Conservation (phyloP, 2,888 invertebrate species). For the Panopea generosa region DNA sequence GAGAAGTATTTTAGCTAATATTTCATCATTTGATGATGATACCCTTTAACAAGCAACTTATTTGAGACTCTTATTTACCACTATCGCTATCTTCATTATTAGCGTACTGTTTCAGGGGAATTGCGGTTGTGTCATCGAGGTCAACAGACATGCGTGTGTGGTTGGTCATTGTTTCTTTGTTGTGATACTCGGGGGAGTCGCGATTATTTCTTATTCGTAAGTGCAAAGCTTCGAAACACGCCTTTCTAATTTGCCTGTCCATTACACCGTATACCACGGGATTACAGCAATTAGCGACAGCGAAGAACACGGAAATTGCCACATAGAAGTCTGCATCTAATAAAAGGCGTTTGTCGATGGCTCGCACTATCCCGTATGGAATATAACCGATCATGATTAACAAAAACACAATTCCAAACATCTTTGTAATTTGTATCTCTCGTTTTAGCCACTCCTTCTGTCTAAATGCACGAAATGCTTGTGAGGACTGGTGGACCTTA, state of each 20-base stretch:
- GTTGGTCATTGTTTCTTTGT: constrained; percentile 65
- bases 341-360: constrained; percentile 79
- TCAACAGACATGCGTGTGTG: constrained; percentile 60
- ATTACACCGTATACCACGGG: constrained; percentile 84
- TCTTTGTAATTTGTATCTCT: constrained; percentile 84
- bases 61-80: too few species aligned
- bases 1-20: too few species aligned
- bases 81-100: constrained; percentile 11
- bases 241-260: constrained; percentile 80
- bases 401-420: constrained; percentile 84
- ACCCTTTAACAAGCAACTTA: too few species aligned
- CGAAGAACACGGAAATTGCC: constrained; percentile 82
- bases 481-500: constrained; percentile 80
- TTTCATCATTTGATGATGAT: too few species aligned
- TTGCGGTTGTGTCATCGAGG: constrained; percentile 55
- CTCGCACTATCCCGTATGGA: constrained; percentile 82
- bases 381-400: constrained; percentile 83
- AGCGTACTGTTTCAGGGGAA: constrained; percentile 23
- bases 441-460: constrained; percentile 80
- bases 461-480: constrained; percentile 75
- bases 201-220: constrained; percentile 57
- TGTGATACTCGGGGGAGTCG: constrained; percentile 59
- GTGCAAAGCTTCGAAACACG: constrained; percentile 77
- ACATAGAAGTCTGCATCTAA: constrained; percentile 82
- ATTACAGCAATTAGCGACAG: constrained; percentile 82